These are phyloP conservation scores for Orthonyx spaldingii DNA, from an alignment of 2,113 vertebrate species.

Conservation along the genomic window DNA sequence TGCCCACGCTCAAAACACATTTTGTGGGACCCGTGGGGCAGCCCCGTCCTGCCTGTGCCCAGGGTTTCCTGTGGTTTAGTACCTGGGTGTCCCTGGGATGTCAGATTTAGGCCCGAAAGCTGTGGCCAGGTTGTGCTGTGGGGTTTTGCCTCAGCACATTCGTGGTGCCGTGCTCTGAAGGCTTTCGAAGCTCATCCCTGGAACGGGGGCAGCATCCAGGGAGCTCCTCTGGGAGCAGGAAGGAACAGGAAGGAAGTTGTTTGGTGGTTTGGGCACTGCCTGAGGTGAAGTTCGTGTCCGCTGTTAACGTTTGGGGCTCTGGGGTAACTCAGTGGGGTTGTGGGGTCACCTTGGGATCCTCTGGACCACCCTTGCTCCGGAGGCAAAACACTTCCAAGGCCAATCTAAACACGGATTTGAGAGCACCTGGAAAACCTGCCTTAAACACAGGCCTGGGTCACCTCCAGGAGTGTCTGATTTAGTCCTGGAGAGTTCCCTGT, in stretches of 20 bases:
- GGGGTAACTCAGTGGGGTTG: not conserved
- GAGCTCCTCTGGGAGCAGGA: not conserved
- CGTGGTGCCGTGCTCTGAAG: fast-evolving
- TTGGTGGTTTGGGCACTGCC: not conserved
- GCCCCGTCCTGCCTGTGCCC: not conserved
- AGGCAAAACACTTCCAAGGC: not conserved
- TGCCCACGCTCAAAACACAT: not conserved
- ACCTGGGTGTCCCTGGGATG: not conserved
- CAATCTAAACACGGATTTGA: not conserved
- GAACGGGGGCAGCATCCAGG: not conserved
- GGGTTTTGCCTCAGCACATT: fast-evolving
- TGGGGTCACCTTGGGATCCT: not conserved
- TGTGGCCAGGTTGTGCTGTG: fast-evolving
- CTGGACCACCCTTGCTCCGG: not conserved
- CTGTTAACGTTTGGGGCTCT: not conserved
- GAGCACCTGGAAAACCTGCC: not conserved
- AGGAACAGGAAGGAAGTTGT: too few relatives aligned
- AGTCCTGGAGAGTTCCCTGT: not conserved
- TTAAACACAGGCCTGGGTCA: fast-evolving
- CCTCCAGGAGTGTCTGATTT: fast-evolving
- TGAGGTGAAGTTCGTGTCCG: fast-evolving
- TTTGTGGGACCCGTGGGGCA: fast-evolving
- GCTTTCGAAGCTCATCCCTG: not conserved
- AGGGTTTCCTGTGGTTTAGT: not conserved
- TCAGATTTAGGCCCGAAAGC: fast-evolving